Base-by-base conservation (phyloP, 2,113 vertebrate species). In the Channa maculata region DNA sequence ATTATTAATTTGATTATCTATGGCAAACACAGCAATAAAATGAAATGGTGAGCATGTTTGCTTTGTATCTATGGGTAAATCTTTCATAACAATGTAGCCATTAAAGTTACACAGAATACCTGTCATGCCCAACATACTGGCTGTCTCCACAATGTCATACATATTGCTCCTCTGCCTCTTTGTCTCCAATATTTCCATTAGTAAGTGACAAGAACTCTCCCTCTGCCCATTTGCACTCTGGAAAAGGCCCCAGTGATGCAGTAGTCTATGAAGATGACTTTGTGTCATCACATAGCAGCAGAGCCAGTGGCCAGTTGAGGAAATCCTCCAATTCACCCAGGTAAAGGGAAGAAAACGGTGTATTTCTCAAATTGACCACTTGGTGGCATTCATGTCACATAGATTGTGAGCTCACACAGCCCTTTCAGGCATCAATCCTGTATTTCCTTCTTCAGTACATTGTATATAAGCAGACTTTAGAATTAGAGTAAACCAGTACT, bases 221-320 rank as follows among this genome's bases (percentile, higher is more conserved):
- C 2, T 57, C 86, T 1, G 76, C 91, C 4, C 89, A 11, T 61
- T 80, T 87, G n/a, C 87, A 86, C 51, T 91, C 92, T 62, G 73
- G 80, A 46, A 64, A 88, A 71, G 92, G 89, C 69, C 91, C 93
- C 8, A 76, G 91, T 1, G 94, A 95, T 6, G 93, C 90, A 0
- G n/a, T 86, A 2, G 82, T 76, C 57, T 97, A 98, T 2, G 96
- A 97, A 74, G 96, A 97, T 79, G 97, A 98, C 76, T 98, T 98
- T 90, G 85, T 93, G 50, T 97, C 96, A 0, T 96, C 94, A 0
- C 89, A 93, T 34, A 94, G 93, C 79, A 97, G 94, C 66, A 92
- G 84, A 82, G 89, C 88, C 65, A 93, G 87, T 66, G 93, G 91
- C 63, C 87, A 93, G 61, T 92, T 94, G 68, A 96, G 76, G 81